Base-by-base conservation (phyloP, 1,140 invertebrate species). In the Sminthurinus signatus region DNA sequence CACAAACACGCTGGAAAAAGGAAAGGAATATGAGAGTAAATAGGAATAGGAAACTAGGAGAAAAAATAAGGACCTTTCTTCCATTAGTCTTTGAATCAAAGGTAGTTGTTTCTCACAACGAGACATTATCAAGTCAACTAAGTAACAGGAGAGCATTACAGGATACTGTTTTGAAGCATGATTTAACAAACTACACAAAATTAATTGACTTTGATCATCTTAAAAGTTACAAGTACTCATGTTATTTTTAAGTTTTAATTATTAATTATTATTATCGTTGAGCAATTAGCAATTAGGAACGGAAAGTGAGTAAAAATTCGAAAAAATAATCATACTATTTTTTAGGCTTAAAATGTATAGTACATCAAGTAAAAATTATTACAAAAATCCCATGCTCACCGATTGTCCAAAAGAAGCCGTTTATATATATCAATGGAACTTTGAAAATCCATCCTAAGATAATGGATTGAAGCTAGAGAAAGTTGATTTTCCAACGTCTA, bases 341-440 rank as follows among this genome's bases (percentile, higher is more conserved):
- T n/a, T n/a, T n/a, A n/a, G n/a, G n/a, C n/a, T n/a, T n/a, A n/a
- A n/a, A n/a, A n/a, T n/a, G n/a, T n/a, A n/a, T n/a, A n/a, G n/a
- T n/a, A n/a, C n/a, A n/a, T n/a, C n/a, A n/a, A n/a, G n/a, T n/a
- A n/a, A n/a, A n/a, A n/a, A n/a, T n/a, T n/a, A n/a, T n/a, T n/a
- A n/a, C n/a, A n/a, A n/a, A n/a, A n/a, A n/a, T n/a, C n/a, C n/a
- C n/a, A n/a, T 27, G 8, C 28, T 57, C 15, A 90, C 88, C 89
- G 87, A 78, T 96, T 94, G 70, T 95, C 91, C 1, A 95, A 76
- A 17, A 98, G 79, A 54, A 98, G 84, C 67, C 91, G 84, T 77
- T 99, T 99, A 75, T 99, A 99, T 70, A 98, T 93, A 78, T 99
- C 96, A 71, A 98, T 98, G 25, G 96, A 94, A 78, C 98, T 96